Percentiles rank a stretch among this genome's conserved stretches.
Evolutionary conservation across 2,113 vertebrate genomes (phyloP).

Genomic region (Peromyscus maniculatus): DNA sequence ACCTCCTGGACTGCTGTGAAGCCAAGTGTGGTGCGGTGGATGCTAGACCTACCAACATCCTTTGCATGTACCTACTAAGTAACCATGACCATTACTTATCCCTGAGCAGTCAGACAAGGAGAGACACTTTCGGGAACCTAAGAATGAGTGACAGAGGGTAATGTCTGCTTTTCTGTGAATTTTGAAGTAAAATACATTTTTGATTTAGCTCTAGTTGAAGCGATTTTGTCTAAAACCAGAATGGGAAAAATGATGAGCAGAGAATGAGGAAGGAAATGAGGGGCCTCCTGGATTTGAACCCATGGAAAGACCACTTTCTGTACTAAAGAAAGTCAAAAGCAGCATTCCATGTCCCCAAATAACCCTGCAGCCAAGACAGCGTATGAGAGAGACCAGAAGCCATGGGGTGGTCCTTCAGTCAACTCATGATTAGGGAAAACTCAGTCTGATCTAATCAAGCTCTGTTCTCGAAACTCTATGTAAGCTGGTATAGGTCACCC

Average conservation of each 20-base stretch:
- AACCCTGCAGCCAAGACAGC: too few species aligned
- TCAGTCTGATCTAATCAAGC: background rate
- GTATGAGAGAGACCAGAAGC: background rate
- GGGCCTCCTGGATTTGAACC: background rate
- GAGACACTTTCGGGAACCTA: background rate
- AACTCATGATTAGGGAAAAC: background rate
- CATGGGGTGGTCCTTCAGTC: too few species aligned
- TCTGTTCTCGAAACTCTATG: background rate
- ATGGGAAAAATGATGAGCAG: background rate
- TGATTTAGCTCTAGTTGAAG: background rate
- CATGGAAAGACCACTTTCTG: background rate
- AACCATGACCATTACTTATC: background rate
- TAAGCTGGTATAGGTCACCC: background rate
- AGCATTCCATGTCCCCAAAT: background rate
- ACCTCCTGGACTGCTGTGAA: rapidly evolving
- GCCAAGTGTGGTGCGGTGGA: background rate
- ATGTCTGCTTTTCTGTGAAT: background rate
- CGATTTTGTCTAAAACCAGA: background rate
- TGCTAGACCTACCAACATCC: background rate
- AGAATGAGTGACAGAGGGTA: background rate
- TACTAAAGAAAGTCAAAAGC: background rate
- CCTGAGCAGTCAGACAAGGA: background rate
- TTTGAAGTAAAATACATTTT: background rate
- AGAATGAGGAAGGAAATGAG: background rate
- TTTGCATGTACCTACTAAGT: background rate